Base-by-base conservation (phyloP, 2,888 invertebrate genomes). In the Leucophenga montana region DNA sequence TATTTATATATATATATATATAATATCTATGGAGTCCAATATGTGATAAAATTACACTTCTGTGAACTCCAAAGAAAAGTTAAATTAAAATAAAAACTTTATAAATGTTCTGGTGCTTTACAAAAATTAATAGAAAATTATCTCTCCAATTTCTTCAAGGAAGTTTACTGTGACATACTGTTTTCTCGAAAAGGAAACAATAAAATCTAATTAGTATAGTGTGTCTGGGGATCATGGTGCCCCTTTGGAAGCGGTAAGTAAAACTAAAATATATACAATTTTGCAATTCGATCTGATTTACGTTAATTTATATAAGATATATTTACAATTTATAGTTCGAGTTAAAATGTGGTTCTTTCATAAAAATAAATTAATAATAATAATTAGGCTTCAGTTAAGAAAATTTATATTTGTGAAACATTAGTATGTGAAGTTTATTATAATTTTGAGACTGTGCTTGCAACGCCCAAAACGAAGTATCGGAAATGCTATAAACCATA, bases 231-330 rank as follows among this genome's bases (percentile, higher is more conserved):
- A 87, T 78, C 61, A 88, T 88, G 88, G 86, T 83, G 85, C 88
- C 88, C 88, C 85, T 84, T 75, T 84, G 84, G 84, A 87, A 88
- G 87, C 88, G 88, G 88, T 88, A 82, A 86, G 87, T 85, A 16
- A 6, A 61, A 44, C 8, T 31, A 39, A 14, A 14, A 50, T 1
- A 14, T 8, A 14, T 56, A 20, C 16, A 20, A 56, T 27, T 56
- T 50, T 11, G n/a, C 5, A 50, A 50, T 1, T 1, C 50, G n/a
- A 50, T 16, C n/a, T 50, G 27, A 27, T 3, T 27, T 27, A 27
- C 2, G 4, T 3, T 27, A 27, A 27, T 27, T 3, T 27, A 27
- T n/a, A n/a, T n/a, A n/a, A n/a, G n/a, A n/a, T n/a, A n/a, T n/a
- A n/a, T n/a, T n/a, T n/a, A n/a, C n/a, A n/a, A n/a, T n/a, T n/a